Evolutionary conservation across 2,888 invertebrate genomes (phyloP).

Genomic region (Sinhomidia bicolor): DNA sequence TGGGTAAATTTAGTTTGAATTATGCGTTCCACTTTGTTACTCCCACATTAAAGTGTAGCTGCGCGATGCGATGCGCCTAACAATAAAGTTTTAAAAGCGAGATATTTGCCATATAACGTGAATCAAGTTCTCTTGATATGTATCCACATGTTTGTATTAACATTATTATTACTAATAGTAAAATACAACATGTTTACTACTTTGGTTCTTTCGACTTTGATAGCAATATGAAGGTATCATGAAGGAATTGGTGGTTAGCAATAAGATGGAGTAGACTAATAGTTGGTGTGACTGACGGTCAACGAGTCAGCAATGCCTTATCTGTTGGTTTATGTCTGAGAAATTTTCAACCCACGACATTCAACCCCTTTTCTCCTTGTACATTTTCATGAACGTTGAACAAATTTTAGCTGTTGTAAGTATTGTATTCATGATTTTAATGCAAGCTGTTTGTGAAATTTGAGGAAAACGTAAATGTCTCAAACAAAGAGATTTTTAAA

Average conservation of each 20-base stretch:
- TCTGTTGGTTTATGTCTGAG: slow-evolving; percentile 20
- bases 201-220: not conserved
- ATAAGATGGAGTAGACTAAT: not conserved
- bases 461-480: too few species aligned
- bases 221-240: not conserved
- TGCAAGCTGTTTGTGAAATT: not conserved
- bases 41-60: not conserved
- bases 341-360: slow-evolving; percentile 32
- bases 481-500: too few species aligned
- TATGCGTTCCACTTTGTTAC: slow-evolving; percentile 44
- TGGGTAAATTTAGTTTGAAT: slow-evolving; percentile 55
- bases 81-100: not conserved
- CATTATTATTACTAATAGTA: not conserved
- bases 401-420: not conserved
- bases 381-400: not conserved
- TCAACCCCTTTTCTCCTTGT: slow-evolving; percentile 11
- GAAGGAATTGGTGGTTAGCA: not conserved
- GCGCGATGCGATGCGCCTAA: not conserved
- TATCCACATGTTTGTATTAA: not conserved
- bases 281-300: not conserved
- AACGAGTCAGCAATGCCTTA: not conserved
- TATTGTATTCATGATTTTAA: not conserved
- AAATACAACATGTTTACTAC: not conserved
- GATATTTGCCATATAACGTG: too few species aligned
- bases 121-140: too few species aligned